phyloP scores from a whole-genome alignment of 2,113 vertebrate genomes.

The Emydocephalus ijimae region DNA sequence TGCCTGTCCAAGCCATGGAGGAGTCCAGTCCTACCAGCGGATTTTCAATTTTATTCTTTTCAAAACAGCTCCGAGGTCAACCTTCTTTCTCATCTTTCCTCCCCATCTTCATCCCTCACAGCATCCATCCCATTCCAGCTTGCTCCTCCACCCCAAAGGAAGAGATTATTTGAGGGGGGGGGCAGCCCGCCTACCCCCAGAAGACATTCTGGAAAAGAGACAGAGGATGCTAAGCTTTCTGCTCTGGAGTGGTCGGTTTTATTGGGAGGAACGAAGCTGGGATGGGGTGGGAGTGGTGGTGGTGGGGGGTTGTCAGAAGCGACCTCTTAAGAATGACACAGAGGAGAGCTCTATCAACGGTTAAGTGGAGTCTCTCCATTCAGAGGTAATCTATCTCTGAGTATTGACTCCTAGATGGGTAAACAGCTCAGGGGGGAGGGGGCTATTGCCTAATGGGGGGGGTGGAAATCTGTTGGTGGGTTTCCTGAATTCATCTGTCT shows the following conservation, averaged over 20 bases:
- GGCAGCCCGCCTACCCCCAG: neutral
- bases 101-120: neutral
- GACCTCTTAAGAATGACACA: neutral
- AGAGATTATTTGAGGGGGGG: no score
- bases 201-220: neutral
- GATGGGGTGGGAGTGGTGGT: neutral
- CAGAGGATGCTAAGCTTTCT: neutral
- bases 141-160: neutral
- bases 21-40: neutral
- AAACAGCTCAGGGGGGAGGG: neutral
- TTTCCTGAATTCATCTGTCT: neutral
- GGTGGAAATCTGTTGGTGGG: neutral
- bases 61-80: neutral
- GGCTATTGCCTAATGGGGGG: neutral
- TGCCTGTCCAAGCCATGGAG: neutral
- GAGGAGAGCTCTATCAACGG: neutral
- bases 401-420: neutral
- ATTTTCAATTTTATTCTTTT: neutral
- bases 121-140: neutral
- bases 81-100: neutral
- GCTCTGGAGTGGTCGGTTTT: neutral
- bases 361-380: neutral
- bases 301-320: neutral
- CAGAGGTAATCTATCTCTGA: neutral
- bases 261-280: neutral